These are phyloP conservation scores for Agrochola macilenta DNA, from an alignment of 2,888 invertebrate genomes.

Conservation along the genomic window DNA sequence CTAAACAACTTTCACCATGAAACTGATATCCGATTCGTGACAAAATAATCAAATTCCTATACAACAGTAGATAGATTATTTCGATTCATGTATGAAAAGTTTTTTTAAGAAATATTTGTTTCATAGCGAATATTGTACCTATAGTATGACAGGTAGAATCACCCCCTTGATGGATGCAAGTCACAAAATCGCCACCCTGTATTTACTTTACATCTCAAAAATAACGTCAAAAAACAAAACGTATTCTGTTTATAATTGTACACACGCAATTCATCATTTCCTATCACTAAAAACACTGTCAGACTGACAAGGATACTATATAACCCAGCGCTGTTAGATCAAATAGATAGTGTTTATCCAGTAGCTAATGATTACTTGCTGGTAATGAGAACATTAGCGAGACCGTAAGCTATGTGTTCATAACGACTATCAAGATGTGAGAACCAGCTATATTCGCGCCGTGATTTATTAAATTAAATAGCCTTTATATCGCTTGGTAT, in stretches of 20 bases:
- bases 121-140: too few relatives aligned
- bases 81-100: too few relatives aligned
- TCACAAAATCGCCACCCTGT: too few relatives aligned
- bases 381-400: constrained; percentile 56
- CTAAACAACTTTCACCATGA: too few relatives aligned
- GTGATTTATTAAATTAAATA: constrained; percentile 43
- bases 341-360: constrained; percentile 48
- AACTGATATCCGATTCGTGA: too few relatives aligned
- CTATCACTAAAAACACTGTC: background rate
- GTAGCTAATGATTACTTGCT: constrained; percentile 51
- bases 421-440: constrained; percentile 46
- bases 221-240: too few relatives aligned
- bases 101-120: too few relatives aligned
- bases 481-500: background rate
- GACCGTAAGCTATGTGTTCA: constrained; percentile 43
- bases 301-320: constrained; percentile 35
- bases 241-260: background rate
- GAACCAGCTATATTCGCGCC: constrained; percentile 15
- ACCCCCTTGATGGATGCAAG: too few relatives aligned
- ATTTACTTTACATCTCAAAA: background rate
- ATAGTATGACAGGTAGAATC: too few relatives aligned
- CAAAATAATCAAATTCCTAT: too few relatives aligned
- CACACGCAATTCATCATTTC: constrained; percentile 12
- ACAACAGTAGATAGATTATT: too few relatives aligned
- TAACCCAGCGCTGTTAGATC: constrained; percentile 22